These are phyloP conservation scores for Trinectes maculatus DNA, from an alignment of 2,113 vertebrate genomes.

Conservation along the genomic window DNA sequence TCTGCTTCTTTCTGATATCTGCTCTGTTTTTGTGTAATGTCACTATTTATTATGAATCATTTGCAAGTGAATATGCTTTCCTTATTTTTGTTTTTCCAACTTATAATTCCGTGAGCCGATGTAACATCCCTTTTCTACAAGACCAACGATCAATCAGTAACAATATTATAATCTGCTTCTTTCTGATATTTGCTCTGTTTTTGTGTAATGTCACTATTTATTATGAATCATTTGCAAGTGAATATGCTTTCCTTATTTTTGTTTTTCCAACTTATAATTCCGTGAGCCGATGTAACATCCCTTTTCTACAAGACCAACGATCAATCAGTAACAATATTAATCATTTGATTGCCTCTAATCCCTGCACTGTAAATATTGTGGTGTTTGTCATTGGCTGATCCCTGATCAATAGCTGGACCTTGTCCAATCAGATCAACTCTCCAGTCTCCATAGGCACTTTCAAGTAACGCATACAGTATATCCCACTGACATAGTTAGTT, in stretches of 20 bases:
- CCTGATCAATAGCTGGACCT: constrained; percentile 67
- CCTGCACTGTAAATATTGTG: constrained; percentile 76
- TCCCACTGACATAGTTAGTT: constrained; percentile 44
- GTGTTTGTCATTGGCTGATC: constrained; percentile 71
- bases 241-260: constrained; percentile 48
- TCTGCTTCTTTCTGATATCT: constrained; percentile 71
- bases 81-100: too few species aligned
- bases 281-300: constrained; percentile 47
- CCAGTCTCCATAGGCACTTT: constrained; percentile 33
- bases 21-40: constrained; percentile 62
- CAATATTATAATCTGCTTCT: too few species aligned
- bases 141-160: too few species aligned
- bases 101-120: too few species aligned
- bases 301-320: constrained; percentile 63
- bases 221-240: constrained; percentile 73
- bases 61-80: constrained; percentile 66
- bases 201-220: constrained; percentile 77
- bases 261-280: constrained; percentile 58
- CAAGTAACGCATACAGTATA: constrained; percentile 30
- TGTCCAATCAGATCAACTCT: constrained; percentile 59
- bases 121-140: too few species aligned
- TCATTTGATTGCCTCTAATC: constrained; percentile 65
- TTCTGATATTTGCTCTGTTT: constrained; percentile 69
- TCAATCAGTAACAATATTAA: constrained; percentile 56
- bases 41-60: constrained; percentile 79